These are phyloP conservation scores for Isotomurus palustris DNA, from an alignment of 2,888 invertebrate genomes.

Conservation along the genomic window DNA sequence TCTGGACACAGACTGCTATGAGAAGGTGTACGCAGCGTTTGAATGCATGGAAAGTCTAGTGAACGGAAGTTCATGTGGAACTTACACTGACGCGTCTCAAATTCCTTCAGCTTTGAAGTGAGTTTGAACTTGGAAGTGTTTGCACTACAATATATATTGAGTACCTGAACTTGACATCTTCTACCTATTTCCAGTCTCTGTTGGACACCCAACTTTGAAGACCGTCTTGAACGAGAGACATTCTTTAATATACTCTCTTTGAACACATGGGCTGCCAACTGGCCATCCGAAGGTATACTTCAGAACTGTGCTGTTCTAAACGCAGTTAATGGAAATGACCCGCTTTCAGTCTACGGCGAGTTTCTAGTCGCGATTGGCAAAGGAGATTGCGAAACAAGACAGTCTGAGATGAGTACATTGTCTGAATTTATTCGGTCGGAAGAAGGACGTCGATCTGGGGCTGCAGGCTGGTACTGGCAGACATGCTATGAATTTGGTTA, in stretches of 20 bases:
- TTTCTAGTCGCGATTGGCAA: conserved; percentile 11
- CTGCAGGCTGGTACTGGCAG: conserved; percentile 52
- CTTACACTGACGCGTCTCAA: conserved; percentile 10
- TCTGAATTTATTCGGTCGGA: conserved; percentile 14
- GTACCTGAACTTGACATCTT: too few species aligned
- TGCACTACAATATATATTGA: too few species aligned
- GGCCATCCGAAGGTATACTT: conserved; percentile 4
- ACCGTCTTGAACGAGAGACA: too few species aligned
- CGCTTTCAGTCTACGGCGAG: conserved; percentile 9
- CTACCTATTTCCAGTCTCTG: too few species aligned
- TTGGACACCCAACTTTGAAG: too few species aligned
- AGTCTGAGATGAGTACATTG: too few species aligned
- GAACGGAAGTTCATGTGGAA: conserved; percentile 10
- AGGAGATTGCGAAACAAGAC: too few species aligned
- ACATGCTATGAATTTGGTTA: conserved; percentile 56
- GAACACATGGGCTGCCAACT: conserved; percentile 15
- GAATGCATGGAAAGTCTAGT: conserved; percentile 22
- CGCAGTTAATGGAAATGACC: not conserved
- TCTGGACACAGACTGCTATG: conserved; percentile 7
- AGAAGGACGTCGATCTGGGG: conserved; percentile 14
- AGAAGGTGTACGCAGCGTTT: conserved; percentile 16
- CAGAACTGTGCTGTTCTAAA: conserved; percentile 6
- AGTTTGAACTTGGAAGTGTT: too few species aligned
- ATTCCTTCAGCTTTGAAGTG: conserved; percentile 18
- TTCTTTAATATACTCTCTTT: conserved; percentile 9